Evolutionary conservation across 2,797 vertebrate species (phyloP).

Genomic region (Moxostoma hubbsi): DNA sequence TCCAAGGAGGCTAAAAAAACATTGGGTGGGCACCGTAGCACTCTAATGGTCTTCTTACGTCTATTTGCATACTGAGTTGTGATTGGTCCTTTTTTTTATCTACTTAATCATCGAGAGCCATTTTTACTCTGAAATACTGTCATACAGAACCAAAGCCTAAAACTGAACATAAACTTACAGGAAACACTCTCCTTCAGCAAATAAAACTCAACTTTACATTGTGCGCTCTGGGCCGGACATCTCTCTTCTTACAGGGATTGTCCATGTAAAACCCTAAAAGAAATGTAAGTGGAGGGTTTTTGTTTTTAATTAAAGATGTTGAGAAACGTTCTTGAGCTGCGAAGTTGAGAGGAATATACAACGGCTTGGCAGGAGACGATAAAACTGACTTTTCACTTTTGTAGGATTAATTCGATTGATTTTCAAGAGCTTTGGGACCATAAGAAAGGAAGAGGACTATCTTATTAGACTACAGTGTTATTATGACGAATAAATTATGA

Average conservation of each 20-base stretch:
- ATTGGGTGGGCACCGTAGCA: too few relatives aligned
- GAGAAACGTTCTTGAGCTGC: slow-evolving; percentile 11
- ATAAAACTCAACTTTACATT: neutral
- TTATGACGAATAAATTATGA: slow-evolving; percentile 37
- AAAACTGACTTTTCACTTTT: slow-evolving; percentile 41
- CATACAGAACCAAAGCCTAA: neutral
- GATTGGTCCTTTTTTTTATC: too few relatives aligned
- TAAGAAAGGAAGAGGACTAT: slow-evolving; percentile 20
- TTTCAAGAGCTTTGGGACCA: slow-evolving; percentile 37
- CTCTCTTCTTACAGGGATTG: neutral
- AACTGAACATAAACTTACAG: neutral
- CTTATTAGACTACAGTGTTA: slow-evolving; percentile 34
- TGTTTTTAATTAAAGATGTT: slow-evolving; percentile 11
- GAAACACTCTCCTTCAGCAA: neutral
- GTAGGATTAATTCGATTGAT: slow-evolving; percentile 40
- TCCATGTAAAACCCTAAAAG: neutral
- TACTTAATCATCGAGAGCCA: too few relatives aligned
- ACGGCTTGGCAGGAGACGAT: slow-evolving; percentile 1
- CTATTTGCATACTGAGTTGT: too few relatives aligned
- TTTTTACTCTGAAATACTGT: too few relatives aligned
- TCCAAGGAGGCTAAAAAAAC: too few relatives aligned
- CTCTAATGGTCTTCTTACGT: too few relatives aligned
- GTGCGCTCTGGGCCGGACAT: neutral
- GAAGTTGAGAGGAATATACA: slow-evolving; percentile 5
- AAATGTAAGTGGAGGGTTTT: neutral